Base-by-base conservation (phyloP, 2,113 vertebrate genomes). In the Poecile atricapillus region DNA sequence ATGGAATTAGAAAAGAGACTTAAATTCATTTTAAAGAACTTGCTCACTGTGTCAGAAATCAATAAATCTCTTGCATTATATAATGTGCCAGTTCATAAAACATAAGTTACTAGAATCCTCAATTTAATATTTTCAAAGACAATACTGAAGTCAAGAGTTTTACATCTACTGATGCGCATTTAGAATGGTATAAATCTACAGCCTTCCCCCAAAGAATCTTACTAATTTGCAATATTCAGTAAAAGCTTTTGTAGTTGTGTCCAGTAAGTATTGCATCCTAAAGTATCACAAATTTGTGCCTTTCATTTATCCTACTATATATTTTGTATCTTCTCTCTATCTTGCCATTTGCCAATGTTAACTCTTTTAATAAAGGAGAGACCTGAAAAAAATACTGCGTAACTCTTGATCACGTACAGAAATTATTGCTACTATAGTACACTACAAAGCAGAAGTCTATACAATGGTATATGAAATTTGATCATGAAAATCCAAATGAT, bases 351-450 rank as follows among this genome's bases (percentile, higher is more conserved):
- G 89, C 94, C 96, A 95, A 95, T 94, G 90, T 96, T 96, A 98
- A 97, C 76, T 89, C 85, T 98, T 96, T 92, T 89, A 96, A 94
- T 80, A 95, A 94, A 97, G 55, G 71, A 73, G 80, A 97, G 89
- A 97, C 93, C 84, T 91, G 64, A 90, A 96, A 97, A 98, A 97
- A 98, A 97, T 93, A 95, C 94, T 95, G 97, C 74, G 21, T 97
- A 98, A 98, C 93, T 97, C 97, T 97, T 94, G 94, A 98, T 98
- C 97, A 95, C 94, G 33, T 98, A 97, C 97, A 98, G 98, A 98
- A 98, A 98, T 98, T 98, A 98, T 98, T 98, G 98, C 98, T 98
- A 97, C 98, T 97, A 98, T 96, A 97, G 92, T 96, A 97, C 97
- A 98, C 98, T 98, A 98, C 97, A 97, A 98, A 98, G 98, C 98